Conservation (phyloP, 2,113 vertebrate species). For the Psilopogon haemacephalus region DNA sequence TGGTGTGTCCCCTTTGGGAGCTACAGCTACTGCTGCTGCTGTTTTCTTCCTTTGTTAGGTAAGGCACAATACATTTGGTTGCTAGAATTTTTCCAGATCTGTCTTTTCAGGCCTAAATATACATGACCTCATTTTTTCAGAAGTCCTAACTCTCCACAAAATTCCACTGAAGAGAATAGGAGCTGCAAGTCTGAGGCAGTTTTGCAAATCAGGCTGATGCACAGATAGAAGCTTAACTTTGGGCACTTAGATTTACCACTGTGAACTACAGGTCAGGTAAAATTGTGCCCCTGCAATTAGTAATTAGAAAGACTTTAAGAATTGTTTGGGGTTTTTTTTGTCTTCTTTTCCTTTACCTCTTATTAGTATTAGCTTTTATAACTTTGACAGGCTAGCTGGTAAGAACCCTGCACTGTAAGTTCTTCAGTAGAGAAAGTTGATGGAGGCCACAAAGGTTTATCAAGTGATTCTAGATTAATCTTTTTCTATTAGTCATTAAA, state of each 20-base stretch:
- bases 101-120: conserved; percentile 21
- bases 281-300: background rate
- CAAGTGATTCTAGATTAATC: background rate
- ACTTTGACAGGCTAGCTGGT: background rate
- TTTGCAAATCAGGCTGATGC: background rate
- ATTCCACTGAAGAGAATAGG: background rate
- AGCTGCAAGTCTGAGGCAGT: background rate
- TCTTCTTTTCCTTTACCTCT: background rate
- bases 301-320: background rate
- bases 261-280: background rate
- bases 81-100: conserved; percentile 29
- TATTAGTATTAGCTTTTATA: background rate
- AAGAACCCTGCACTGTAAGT: background rate
- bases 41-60: background rate
- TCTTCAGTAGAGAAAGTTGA: background rate
- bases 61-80: background rate
- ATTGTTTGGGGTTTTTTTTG: background rate
- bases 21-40: background rate
- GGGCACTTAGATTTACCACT: rapidly evolving
- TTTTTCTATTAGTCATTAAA: background rate
- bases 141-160: background rate
- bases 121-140: conserved; percentile 9
- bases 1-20: background rate
- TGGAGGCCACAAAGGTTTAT: background rate
- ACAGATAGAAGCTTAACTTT: background rate